phyloP scores from a whole-genome alignment of 64 coral and sea anemone genomes.

The Pachyseris speciosa region DNA sequence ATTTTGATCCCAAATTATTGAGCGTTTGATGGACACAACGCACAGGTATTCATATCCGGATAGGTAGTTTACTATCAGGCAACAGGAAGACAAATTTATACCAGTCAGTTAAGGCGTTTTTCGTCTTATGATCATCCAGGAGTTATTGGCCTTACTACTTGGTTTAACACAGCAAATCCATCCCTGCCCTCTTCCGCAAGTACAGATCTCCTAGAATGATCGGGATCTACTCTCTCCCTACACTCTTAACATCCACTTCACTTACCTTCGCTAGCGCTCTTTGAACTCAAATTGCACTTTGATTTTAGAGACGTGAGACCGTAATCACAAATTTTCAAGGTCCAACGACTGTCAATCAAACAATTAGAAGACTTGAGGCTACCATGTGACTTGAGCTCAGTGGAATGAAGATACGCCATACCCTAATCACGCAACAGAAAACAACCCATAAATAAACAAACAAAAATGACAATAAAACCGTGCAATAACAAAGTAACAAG shows the following conservation, averaged over 20 bases:
- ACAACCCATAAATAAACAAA: background rate
- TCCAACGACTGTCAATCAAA: conserved; percentile 86
- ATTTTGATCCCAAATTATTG: too few species aligned
- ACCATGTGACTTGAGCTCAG: conserved; percentile 80
- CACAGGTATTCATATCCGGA: too few species aligned
- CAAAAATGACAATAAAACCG: background rate
- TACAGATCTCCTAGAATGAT: too few species aligned
- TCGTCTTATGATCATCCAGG: too few species aligned
- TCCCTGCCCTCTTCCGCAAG: too few species aligned
- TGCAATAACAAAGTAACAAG: too few species aligned
- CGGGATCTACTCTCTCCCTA: background rate
- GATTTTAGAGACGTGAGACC: conserved; percentile 62
- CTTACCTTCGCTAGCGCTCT: conserved; percentile 21
- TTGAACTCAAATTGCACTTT: conserved; percentile 42
- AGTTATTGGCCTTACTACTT: too few species aligned
- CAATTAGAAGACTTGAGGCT: conserved; percentile 85
- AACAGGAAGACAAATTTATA: too few species aligned
- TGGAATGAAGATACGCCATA: conserved; percentile 78
- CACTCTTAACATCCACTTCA: background rate
- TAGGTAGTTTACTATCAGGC: too few species aligned
- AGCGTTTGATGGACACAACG: too few species aligned
- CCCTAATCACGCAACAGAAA: conserved; percentile 44
- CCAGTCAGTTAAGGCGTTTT: too few species aligned
- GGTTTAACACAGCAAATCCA: too few species aligned
- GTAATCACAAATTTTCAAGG: conserved; percentile 82